A percentile compares a stretch with the other conserved stretches of the same genome.
Evolutionary conservation across 2,797 vertebrate species (phyloP).

Genomic region (Gymnothorax javanicus): DNA sequence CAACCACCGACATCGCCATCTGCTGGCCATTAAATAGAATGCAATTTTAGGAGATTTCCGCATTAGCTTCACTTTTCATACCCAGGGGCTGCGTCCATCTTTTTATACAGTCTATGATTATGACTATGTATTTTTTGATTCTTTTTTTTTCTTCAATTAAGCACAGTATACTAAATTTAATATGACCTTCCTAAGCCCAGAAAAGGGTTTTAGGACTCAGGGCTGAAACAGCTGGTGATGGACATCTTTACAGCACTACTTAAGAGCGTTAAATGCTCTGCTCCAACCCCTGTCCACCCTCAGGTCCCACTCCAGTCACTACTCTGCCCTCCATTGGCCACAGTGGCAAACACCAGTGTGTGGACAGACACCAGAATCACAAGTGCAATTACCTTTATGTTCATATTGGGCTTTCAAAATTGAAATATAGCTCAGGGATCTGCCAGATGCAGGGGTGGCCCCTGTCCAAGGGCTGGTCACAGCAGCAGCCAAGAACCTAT

Average conservation of each 20-base stretch:
- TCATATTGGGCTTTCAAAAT: not conserved
- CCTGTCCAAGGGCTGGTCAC: not conserved
- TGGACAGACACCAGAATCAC: not conserved
- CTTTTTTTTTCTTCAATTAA: not conserved
- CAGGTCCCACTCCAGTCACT: not conserved
- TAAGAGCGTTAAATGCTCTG: not conserved
- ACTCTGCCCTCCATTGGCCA: not conserved
- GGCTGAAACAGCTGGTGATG: not conserved
- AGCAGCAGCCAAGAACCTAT: not conserved
- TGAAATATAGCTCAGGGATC: constrained; percentile 3
- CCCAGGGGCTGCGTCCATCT: too few relatives aligned
- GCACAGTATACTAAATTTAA: not conserved
- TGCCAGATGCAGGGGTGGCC: not conserved
- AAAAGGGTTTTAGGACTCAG: not conserved
- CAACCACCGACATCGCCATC: too few relatives aligned
- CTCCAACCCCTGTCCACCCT: not conserved
- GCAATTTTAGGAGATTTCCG: too few relatives aligned
- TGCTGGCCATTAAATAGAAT: too few relatives aligned
- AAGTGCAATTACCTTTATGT: not conserved
- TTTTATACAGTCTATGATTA: too few relatives aligned
- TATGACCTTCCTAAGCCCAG: not conserved
- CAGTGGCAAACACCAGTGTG: not conserved
- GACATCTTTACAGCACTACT: not conserved
- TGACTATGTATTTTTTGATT: not conserved
- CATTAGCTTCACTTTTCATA: too few relatives aligned